Conservation (phyloP, 1,140 invertebrate genomes). For the Steinernema feltiae region DNA sequence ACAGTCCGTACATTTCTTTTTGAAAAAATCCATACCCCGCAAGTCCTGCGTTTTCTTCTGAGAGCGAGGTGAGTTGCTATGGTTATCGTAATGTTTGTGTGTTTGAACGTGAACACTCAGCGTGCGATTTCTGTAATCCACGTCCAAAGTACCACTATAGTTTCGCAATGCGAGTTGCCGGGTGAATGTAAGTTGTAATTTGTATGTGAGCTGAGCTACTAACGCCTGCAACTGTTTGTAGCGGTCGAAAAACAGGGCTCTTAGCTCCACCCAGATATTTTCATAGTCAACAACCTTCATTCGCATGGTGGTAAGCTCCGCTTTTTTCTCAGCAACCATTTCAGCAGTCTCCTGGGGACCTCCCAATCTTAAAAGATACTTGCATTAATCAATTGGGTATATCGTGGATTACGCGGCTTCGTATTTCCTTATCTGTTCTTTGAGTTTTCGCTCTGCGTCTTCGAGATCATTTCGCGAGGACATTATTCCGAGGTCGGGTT, state of each 20-base stretch:
- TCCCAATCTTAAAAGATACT: no score
- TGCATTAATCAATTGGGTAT: no score
- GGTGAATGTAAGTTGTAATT: constrained; percentile 15
- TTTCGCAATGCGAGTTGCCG: constrained; percentile 15
- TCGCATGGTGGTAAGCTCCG: no score
- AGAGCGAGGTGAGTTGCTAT: background rate
- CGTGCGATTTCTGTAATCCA: constrained; percentile 28
- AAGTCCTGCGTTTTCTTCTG: constrained; percentile 22
- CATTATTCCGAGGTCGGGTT: constrained; percentile 16
- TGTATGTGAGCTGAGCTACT: constrained; percentile 21
- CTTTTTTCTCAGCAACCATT: no score
- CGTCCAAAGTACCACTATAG: constrained; percentile 23
- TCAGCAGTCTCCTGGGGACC: no score
- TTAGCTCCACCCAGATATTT: no score
- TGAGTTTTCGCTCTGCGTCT: background rate
- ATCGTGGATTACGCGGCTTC: no score
- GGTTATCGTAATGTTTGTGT: constrained; percentile 20
- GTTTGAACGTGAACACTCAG: constrained; percentile 35
- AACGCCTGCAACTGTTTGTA: constrained; percentile 21
- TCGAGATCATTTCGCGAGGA: constrained; percentile 13
- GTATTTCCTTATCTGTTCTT: constrained; percentile 23
- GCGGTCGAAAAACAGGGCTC: constrained; percentile 1
- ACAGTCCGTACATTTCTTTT: background rate
- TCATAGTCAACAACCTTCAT: no score
- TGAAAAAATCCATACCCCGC: background rate